Percentiles rank a stretch among this genome's conserved stretches.
These are phyloP conservation scores for Drosophila auraria DNA, from an alignment of 1,140 invertebrate genomes.

Conservation along the genomic window DNA sequence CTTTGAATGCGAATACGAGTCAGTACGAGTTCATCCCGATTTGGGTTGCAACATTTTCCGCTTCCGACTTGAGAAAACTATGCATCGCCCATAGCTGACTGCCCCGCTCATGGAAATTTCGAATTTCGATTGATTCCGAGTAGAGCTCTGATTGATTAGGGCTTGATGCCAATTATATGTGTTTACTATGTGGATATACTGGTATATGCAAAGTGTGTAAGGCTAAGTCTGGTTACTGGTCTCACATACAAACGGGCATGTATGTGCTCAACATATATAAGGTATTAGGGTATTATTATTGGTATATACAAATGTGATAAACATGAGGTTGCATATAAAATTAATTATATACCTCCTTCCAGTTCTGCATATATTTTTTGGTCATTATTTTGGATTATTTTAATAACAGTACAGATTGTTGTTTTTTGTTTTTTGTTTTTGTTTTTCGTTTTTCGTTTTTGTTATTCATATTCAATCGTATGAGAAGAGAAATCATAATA, in stretches of 20 bases:
- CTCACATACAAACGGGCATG: constrained; percentile 53
- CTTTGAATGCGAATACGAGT: constrained; percentile 12
- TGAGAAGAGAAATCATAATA: constrained; percentile 80
- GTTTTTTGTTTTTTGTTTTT: constrained; percentile 40
- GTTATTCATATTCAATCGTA: constrained; percentile 63
- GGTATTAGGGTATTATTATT: constrained; percentile 14
- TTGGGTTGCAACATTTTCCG: constrained; percentile 28
- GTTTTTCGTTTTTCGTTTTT: constrained; percentile 46
- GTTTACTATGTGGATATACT: constrained; percentile 18
- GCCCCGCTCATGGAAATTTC: constrained; percentile 24
- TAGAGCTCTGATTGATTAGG: background rate
- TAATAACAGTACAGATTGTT: constrained; percentile 38
- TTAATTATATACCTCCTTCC: constrained; percentile 85
- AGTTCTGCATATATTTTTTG: constrained; percentile 77
- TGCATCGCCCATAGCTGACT: constrained; percentile 11
- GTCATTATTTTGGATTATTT: constrained; percentile 42
- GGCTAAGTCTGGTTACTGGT: constrained; percentile 37
- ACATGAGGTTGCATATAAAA: constrained; percentile 78
- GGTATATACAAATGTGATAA: constrained; percentile 69
- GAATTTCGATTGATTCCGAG: constrained; percentile 12
- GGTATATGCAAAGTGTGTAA: constrained; percentile 23
- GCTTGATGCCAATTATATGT: constrained; percentile 5
- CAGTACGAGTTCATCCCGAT: constrained; percentile 2
- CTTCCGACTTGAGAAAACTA: constrained; percentile 9
- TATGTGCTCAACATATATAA: constrained; percentile 65